These are phyloP conservation scores for Dusona sp. DNA, from an alignment of 2,888 invertebrate genomes.

Conservation along the genomic window DNA sequence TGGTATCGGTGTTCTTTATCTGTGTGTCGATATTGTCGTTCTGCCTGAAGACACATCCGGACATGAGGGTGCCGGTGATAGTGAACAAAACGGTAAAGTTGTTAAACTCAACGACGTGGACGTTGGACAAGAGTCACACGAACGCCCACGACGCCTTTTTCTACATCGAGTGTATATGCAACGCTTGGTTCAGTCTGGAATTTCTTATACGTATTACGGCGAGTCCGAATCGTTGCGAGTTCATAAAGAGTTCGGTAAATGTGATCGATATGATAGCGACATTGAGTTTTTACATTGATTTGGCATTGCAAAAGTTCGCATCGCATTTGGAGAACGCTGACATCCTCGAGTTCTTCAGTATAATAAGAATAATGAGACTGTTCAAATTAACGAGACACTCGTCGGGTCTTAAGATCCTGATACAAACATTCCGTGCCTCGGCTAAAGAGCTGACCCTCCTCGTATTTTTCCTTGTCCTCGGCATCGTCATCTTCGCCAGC, in stretches of 20 bases:
- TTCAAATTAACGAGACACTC: constrained; percentile 99
- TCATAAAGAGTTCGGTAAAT: constrained; percentile 98
- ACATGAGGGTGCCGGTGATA: constrained; percentile 97
- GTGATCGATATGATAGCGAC: constrained; percentile 99
- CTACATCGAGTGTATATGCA: constrained; percentile 99
- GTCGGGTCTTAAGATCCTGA: constrained; percentile 98
- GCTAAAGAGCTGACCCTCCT: constrained; percentile 98
- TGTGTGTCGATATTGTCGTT: constrained; percentile 99
- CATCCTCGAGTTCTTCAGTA: constrained; percentile 98
- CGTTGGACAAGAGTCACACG: constrained; percentile 95
- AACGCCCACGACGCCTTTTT: constrained; percentile 99
- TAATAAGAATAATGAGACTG: constrained; percentile 98
- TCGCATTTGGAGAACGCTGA: constrained; percentile 97
- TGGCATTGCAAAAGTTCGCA: constrained; percentile 95
- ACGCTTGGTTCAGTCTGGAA: constrained; percentile 99
- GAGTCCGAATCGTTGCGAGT: constrained; percentile 96
- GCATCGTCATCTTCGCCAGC: constrained; percentile 97
- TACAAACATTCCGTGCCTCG: constrained; percentile 98
- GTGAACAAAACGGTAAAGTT: constrained; percentile 92
- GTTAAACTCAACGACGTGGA: constrained; percentile 91
- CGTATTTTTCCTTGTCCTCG: constrained; percentile 98
- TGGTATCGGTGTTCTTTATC: constrained; percentile 99
- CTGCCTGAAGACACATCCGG: constrained; percentile 99
- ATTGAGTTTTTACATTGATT: constrained; percentile 98
- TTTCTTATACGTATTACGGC: constrained; percentile 97